Conservation (phyloP, 2,888 invertebrate species). For the Iselma pallidipennis region DNA sequence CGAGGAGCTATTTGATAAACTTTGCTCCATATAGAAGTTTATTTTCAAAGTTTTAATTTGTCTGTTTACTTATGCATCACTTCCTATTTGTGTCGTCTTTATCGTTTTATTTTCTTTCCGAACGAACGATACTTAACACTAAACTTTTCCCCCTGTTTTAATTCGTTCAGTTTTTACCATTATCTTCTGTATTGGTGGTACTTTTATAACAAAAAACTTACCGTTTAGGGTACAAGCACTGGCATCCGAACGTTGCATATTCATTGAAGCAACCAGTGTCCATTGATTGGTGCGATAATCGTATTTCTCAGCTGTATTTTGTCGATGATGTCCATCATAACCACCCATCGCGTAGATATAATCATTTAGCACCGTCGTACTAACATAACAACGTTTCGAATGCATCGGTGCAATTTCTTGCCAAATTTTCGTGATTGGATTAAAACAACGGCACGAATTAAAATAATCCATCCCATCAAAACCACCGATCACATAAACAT, state of each 20-base stretch:
- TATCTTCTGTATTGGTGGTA: too few species aligned
- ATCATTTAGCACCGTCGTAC: constrained; percentile 76
- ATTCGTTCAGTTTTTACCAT: too few species aligned
- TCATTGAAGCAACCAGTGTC: constrained; percentile 87
- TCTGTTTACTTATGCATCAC: too few species aligned
- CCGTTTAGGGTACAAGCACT: constrained; percentile 86
- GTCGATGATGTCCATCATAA: constrained; percentile 83
- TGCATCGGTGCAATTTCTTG: constrained; percentile 91
- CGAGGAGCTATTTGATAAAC: too few species aligned
- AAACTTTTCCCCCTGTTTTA: too few species aligned
- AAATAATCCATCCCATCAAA: constrained; percentile 73
- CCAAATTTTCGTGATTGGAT: constrained; percentile 84
- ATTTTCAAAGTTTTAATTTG: too few species aligned
- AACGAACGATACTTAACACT: too few species aligned
- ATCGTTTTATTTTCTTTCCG: too few species aligned
- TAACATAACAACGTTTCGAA: constrained; percentile 83
- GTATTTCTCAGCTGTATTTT: constrained; percentile 86
- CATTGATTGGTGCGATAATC: constrained; percentile 85
- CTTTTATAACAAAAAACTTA: too few species aligned
- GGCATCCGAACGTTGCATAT: constrained; percentile 86
- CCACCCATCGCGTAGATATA: constrained; percentile 88
- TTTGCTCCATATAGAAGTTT: too few species aligned
- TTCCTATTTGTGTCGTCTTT: too few species aligned
- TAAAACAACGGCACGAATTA: constrained; percentile 65
- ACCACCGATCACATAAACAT: constrained; percentile 89